phyloP scores from a whole-genome alignment of 2,113 vertebrate genomes.

The Heterocephalus glaber region DNA sequence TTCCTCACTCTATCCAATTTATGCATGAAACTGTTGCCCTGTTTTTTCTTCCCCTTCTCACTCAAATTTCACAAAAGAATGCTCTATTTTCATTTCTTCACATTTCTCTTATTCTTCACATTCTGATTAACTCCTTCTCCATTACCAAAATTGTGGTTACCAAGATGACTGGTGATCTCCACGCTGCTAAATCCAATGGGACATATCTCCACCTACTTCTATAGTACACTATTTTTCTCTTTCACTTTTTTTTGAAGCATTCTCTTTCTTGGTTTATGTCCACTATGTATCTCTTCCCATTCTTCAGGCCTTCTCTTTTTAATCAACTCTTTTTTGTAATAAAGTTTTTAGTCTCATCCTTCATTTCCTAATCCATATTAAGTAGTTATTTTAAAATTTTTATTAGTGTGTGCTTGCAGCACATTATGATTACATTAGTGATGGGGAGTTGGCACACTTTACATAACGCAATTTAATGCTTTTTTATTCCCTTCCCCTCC shows the following conservation, averaged over 20 bases:
- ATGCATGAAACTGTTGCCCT: background rate
- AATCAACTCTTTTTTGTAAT: background rate
- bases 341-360: background rate
- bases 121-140: background rate
- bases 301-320: background rate
- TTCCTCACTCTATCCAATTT: background rate
- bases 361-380: background rate
- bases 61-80: constrained; percentile 3
- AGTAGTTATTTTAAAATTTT: background rate
- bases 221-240: background rate
- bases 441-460: background rate
- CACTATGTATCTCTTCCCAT: background rate
- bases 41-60: constrained; percentile 17
- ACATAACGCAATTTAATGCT: background rate
- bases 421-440: background rate
- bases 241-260: background rate
- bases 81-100: background rate
- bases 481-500: background rate
- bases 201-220: background rate
- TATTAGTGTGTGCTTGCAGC: background rate
- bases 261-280: background rate
- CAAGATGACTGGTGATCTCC: background rate
- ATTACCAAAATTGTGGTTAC: background rate
- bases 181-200: background rate
- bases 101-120: background rate